Conservation (phyloP, 2,797 vertebrate species). For the Danio kyathit region DNA sequence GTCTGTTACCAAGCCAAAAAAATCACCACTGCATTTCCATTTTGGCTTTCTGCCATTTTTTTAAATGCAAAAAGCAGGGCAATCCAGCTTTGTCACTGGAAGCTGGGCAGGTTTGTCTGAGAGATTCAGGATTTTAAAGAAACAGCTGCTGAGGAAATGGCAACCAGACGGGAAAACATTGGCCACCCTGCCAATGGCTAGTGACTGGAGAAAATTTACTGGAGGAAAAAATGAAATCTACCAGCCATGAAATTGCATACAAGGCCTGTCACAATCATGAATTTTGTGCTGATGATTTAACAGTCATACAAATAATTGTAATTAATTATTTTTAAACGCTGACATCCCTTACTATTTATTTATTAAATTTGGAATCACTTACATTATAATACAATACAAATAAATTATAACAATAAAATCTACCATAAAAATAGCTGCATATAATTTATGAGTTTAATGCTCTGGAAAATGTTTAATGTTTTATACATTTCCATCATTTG, state of each 20-base stretch:
- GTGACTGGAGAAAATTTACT: not conserved
- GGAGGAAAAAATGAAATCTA: not conserved
- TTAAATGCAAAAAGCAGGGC: not conserved
- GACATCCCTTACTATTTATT: too few species aligned
- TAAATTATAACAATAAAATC: too few species aligned
- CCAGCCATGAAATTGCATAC: not conserved
- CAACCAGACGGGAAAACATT: too few species aligned
- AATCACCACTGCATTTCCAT: conserved; percentile 5
- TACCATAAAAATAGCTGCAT: too few species aligned
- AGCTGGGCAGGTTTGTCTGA: not conserved
- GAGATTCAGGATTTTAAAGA: not conserved
- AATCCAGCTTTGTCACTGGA: not conserved
- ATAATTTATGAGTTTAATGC: too few species aligned
- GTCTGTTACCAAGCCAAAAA: conserved; percentile 12
- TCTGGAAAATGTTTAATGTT: too few species aligned
- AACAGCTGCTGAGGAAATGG: too few species aligned
- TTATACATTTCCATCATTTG: too few species aligned
- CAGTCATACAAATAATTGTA: too few species aligned
- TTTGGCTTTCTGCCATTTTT: conserved; percentile 13
- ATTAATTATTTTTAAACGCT: too few species aligned
- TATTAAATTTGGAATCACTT: not conserved
- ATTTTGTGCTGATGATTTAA: not conserved
- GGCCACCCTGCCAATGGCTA: too few species aligned
- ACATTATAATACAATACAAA: too few species aligned
- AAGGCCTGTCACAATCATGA: not conserved